Evolutionary conservation across 2,113 vertebrate species (phyloP), one percentile per base, ranked within the genome.

Genomic region (Morone saxatilis): DNA sequence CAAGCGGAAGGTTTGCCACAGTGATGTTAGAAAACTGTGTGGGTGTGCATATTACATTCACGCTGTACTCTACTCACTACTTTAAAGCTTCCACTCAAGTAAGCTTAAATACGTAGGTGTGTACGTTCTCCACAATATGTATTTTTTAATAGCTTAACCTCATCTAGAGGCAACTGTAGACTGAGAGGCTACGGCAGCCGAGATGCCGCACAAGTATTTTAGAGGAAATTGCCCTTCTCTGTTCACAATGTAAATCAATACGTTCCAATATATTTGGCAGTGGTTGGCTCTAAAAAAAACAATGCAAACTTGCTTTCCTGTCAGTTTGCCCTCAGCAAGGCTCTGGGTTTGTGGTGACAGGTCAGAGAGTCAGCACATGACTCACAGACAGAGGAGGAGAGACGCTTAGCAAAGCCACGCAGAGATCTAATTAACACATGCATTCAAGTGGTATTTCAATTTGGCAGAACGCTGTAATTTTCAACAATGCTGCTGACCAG

Each of bases 341-440:
- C 74, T 66, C 13, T 78, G 51, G 76, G 86, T 90, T 92, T 89
- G 61, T 22, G 70, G 53, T 87, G 83, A 89, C 89, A 92, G 90
- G 95, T 89, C 76, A 92, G 95, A 94, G 91, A 93, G 92, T 94
- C 85, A 90, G 91, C 77, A 91, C 93, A 95, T 90, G 85, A 94
- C 87, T 88, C 90, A 91, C 72, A 60, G 86, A 78, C 84, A 91
- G 92, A 77, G 76, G 80, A 86, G 84, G 72, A 81, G 77, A 87
- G 85, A 71, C 89, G 85, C 91, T 87, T 68, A 71, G 85, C 78
- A 85, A 86, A 88, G 76, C 84, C 90, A 91, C 60, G 81, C 4
- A 48, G 80, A 57, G 83, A 85, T 69, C 84, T 88, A 94, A 95
- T 95, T 71, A 94, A 91, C 85, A 74, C 83, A 91, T 51, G 82